Conservation (phyloP, 2,113 vertebrate species). For the Melanostigma gelatinosum region DNA sequence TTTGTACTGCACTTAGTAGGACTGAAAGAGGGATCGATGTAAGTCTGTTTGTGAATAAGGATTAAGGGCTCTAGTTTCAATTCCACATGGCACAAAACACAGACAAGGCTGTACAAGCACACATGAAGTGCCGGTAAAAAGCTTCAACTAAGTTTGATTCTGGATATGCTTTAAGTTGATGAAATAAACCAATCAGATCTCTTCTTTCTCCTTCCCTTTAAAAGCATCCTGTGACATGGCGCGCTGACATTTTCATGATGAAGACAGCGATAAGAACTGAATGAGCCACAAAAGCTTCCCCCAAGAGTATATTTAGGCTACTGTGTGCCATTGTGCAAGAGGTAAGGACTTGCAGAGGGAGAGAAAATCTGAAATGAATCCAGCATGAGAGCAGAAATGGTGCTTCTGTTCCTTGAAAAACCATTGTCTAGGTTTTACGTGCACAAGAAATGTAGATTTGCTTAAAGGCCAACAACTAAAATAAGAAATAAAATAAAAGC, state of each 20-base stretch:
- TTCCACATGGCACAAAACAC: neutral
- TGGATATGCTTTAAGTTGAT: neutral
- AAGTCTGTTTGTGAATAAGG: slow-evolving; percentile 4
- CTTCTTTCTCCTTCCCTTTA: neutral
- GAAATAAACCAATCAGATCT: neutral
- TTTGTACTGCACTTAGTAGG: neutral
- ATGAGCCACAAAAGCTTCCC: slow-evolving; percentile 35
- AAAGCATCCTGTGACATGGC: slow-evolving; percentile 29
- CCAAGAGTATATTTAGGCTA: slow-evolving; percentile 23
- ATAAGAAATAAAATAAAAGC: neutral
- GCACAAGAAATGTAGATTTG: neutral
- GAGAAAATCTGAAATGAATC: neutral
- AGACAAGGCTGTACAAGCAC: neutral
- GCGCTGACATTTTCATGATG: slow-evolving; percentile 49
- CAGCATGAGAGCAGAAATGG: neutral
- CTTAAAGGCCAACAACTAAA: neutral
- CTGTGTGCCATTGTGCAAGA: slow-evolving; percentile 12
- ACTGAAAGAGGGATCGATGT: neutral
- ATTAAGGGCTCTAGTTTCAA: slow-evolving; percentile 11
- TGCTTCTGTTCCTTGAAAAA: neutral
- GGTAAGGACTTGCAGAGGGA: neutral
- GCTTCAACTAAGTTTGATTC: neutral
- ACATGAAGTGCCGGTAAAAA: neutral
- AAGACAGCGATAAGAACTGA: slow-evolving; percentile 22
- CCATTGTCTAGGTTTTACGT: too few relatives aligned